These are phyloP conservation scores for Vombatus ursinus DNA, from an alignment of 2,113 vertebrate genomes.

Conservation along the genomic window DNA sequence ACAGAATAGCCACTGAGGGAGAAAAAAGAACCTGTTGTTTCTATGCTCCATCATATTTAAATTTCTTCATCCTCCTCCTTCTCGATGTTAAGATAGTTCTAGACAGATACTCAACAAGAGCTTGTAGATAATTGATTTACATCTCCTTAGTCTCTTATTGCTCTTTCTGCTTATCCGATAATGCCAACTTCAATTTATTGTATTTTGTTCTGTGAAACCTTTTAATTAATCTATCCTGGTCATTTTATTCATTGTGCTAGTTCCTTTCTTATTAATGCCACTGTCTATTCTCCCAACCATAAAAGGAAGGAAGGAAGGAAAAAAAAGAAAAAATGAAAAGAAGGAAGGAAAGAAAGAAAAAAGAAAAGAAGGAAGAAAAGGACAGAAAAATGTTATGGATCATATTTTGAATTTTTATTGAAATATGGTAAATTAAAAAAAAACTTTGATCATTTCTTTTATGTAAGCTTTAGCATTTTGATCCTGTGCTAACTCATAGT, in stretches of 20 bases:
- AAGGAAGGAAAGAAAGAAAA: not conserved
- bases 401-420: not conserved
- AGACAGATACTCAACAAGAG: not conserved
- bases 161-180: too few relatives aligned
- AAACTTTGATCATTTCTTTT: not conserved
- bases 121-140: not conserved
- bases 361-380: not conserved
- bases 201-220: too few relatives aligned
- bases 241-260: too few relatives aligned
- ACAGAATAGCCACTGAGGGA: not conserved
- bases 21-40: not conserved
- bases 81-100: not conserved
- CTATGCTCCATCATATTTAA: not conserved
- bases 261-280: too few relatives aligned
- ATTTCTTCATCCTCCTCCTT: not conserved
- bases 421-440: not conserved
- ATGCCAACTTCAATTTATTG: too few relatives aligned
- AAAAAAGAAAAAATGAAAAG: constrained; percentile 11
- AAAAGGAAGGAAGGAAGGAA: not conserved
- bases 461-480: not conserved
- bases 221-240: too few relatives aligned
- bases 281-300: too few relatives aligned
- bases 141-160: too few relatives aligned
- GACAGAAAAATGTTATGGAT: not conserved
- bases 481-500: not conserved